Conservation (phyloP, 2,888 invertebrate species). For the Cremastobaeus sp. region DNA sequence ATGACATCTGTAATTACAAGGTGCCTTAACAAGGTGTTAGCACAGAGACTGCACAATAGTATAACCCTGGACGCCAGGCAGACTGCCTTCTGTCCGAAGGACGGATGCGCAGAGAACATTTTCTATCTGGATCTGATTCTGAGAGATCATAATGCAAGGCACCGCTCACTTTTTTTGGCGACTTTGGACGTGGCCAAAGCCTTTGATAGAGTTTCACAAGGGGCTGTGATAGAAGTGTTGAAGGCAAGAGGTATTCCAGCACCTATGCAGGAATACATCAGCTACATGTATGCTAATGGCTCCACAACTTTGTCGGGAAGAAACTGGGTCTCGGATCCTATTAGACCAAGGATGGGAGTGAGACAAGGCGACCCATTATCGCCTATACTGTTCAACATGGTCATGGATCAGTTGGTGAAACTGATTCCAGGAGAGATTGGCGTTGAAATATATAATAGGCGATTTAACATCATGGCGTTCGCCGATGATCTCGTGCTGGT, state of each 20-base stretch:
- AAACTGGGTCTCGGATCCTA: conserved; percentile 1
- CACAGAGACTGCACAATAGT: neutral
- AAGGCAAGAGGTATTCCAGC: neutral
- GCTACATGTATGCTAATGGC: neutral
- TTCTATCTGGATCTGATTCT: conserved; percentile 24
- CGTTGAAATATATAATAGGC: neutral
- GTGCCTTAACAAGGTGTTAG: conserved; percentile 18
- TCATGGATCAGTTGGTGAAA: conserved; percentile 5
- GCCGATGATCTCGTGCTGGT: conserved; percentile 60
- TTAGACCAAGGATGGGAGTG: conserved; percentile 37
- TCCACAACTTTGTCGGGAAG: neutral
- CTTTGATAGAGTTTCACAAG: no score
- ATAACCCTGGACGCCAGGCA: conserved; percentile 52
- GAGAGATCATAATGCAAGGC: neutral
- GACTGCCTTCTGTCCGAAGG: conserved; percentile 52
- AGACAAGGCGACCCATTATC: conserved; percentile 64
- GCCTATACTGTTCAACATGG: conserved; percentile 47
- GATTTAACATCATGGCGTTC: conserved; percentile 50
- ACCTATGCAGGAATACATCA: neutral
- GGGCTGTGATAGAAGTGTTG: neutral
- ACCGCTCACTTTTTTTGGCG: conserved; percentile 39
- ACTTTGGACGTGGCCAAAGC: conserved; percentile 49
- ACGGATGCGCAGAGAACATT: conserved; percentile 30
- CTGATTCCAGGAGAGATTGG: neutral
- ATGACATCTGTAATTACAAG: conserved; percentile 32